These are phyloP conservation scores for Geotrypetes seraphini DNA, from an alignment of 2,797 vertebrate genomes.

Conservation along the genomic window DNA sequence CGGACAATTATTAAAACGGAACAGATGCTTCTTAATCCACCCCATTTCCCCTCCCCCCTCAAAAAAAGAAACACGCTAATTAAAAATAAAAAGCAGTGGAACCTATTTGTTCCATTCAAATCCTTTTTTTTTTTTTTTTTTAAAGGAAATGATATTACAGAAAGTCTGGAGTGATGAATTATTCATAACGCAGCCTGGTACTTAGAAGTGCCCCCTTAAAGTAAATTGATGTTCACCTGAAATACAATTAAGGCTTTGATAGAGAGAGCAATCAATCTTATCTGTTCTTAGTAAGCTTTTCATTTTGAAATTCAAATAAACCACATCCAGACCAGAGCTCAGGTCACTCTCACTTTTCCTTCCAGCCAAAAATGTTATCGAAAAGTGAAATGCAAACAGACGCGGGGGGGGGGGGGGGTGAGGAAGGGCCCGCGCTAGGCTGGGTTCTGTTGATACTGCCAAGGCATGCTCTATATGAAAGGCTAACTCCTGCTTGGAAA, in stretches of 20 bases:
- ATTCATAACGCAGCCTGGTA: slow-evolving; percentile 63
- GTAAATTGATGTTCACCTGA: slow-evolving; percentile 75
- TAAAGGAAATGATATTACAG: slow-evolving; percentile 48
- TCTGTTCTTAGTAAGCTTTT: slow-evolving; percentile 60
- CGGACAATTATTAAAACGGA: slow-evolving; percentile 23
- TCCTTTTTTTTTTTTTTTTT: too few relatives aligned
- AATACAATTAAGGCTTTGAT: slow-evolving; percentile 71
- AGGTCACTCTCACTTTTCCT: slow-evolving; percentile 42
- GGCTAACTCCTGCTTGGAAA: background rate
- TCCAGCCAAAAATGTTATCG: slow-evolving; percentile 40
- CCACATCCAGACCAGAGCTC: slow-evolving; percentile 43
- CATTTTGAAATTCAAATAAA: slow-evolving; percentile 68
- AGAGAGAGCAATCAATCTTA: slow-evolving; percentile 65
- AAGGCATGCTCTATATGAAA: slow-evolving; percentile 7
- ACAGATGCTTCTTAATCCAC: slow-evolving; percentile 32
- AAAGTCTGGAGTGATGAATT: slow-evolving; percentile 63
- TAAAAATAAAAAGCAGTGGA: slow-evolving; percentile 34
- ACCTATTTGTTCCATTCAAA: slow-evolving; percentile 40
- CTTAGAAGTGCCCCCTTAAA: slow-evolving; percentile 72
- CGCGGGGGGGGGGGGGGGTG: too few relatives aligned
- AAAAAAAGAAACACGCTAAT: slow-evolving; percentile 30
- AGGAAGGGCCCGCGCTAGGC: too few relatives aligned
- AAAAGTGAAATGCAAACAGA: slow-evolving; percentile 45
- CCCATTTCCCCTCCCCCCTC: too few relatives aligned
- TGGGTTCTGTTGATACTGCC: slow-evolving; percentile 15